A percentile compares a stretch with the other conserved stretches of the same genome.
These are phyloP conservation scores for Channa maculata DNA, from an alignment of 2,113 vertebrate genomes.

Conservation along the genomic window DNA sequence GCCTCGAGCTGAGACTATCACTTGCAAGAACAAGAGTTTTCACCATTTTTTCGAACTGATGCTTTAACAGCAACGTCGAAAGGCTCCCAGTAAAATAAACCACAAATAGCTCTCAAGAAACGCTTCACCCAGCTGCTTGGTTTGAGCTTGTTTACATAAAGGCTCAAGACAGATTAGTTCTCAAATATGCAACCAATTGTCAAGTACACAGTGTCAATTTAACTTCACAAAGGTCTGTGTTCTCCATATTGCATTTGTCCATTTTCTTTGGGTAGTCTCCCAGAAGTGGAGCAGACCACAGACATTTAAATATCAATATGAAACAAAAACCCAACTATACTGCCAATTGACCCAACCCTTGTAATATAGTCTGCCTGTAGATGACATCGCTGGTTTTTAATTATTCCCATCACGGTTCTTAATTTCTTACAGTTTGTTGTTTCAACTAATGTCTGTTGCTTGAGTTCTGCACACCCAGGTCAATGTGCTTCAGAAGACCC, in stretches of 20 bases:
- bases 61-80: constrained; percentile 30
- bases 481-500: constrained; percentile 3
- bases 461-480: background rate
- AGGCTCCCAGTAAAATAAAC: constrained; percentile 71
- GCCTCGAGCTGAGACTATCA: constrained; percentile 26
- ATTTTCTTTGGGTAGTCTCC: constrained; percentile 70
- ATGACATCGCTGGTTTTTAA: background rate
- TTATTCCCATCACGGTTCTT: constrained; percentile 2
- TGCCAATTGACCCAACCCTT: constrained; percentile 5
- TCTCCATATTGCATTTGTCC: constrained; percentile 52
- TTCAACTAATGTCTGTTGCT: background rate
- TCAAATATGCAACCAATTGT: constrained; percentile 65
- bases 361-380: background rate
- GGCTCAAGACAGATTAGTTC: constrained; percentile 68
- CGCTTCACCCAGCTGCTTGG: constrained; percentile 40
- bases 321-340: constrained; percentile 19
- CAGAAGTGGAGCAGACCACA: constrained; percentile 65
- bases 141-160: constrained; percentile 74
- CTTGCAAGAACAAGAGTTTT: constrained; percentile 20
- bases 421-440: constrained; percentile 3
- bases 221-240: constrained; percentile 52
- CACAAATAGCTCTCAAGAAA: constrained; percentile 55
- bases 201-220: constrained; percentile 69
- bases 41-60: constrained; percentile 21
- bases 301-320: constrained; percentile 60